Conservation (phyloP, 2,888 invertebrate species). For the Pristionchus mayeri region DNA sequence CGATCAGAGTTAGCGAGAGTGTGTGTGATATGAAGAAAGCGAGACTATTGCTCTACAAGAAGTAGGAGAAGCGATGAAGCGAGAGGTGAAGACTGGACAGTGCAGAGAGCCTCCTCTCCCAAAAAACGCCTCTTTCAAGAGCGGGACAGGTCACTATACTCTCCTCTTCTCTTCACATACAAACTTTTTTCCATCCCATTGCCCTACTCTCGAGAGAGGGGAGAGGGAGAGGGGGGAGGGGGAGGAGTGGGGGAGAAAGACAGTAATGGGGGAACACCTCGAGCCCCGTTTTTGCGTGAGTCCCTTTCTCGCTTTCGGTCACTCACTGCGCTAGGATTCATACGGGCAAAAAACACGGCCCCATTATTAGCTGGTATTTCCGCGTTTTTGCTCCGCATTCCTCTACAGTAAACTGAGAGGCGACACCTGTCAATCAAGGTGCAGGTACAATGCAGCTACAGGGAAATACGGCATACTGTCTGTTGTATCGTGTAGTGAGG, state of each 20-base stretch:
- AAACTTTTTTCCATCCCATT: not conserved
- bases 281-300: not conserved
- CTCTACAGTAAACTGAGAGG: too few species aligned
- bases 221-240: not conserved
- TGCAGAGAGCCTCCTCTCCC: not conserved
- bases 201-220: conserved; percentile 11
- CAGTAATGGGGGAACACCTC: not conserved
- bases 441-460: too few species aligned
- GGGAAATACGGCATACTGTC: too few species aligned
- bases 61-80: not conserved
- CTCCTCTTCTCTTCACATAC: not conserved
- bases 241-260: not conserved
- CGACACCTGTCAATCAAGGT: too few species aligned
- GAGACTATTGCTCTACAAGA: too few species aligned
- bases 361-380: too few species aligned
- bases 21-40: too few species aligned
- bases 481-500: too few species aligned
- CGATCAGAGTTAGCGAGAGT: not conserved
- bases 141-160: conserved; percentile 40
- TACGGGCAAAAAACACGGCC: not conserved
- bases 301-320: not conserved
- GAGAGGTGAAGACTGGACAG: conserved; percentile 38
- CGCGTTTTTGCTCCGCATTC: not conserved
- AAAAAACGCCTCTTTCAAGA: not conserved
- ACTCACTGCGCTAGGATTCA: not conserved